Percentiles rank a stretch among this genome's conserved stretches.
Conservation (phyloP, 37 sponge, comb jelly and placozoan species). For the Chondrosia reniformis region DNA sequence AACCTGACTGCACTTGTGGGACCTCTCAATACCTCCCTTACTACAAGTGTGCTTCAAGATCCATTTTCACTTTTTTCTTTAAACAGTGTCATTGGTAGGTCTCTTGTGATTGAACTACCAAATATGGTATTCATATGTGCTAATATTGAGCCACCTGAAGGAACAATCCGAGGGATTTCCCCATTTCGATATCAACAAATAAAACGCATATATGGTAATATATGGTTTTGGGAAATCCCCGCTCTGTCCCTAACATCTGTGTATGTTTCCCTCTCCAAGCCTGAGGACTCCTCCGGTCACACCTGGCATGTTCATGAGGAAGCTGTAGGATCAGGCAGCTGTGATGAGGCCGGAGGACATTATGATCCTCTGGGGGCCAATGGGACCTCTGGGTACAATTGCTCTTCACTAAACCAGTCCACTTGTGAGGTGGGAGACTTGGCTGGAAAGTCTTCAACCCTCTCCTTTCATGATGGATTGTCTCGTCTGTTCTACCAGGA, state of each 20-base stretch:
- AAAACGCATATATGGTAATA: constrained; percentile 32
- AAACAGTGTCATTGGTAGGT: constrained; percentile 62
- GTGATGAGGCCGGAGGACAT: constrained; percentile 20
- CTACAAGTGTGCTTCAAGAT: neutral
- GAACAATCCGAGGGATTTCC: neutral
- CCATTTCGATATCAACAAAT: constrained; percentile 36
- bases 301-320: constrained; percentile 4
- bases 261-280: constrained; percentile 15
- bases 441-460: constrained; percentile 37
- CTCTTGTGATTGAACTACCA: constrained; percentile 48
- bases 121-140: constrained; percentile 48
- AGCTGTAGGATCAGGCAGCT: constrained; percentile 1
- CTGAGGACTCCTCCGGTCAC: neutral
- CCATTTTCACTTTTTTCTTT: constrained; percentile 36
- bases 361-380: constrained; percentile 39
- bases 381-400: neutral
- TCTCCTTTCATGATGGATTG: constrained; percentile 19
- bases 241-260: constrained; percentile 30
- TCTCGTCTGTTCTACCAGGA: constrained; percentile 46
- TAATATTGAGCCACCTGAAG: constrained; percentile 49
- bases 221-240: constrained; percentile 30
- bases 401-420: constrained; percentile 15
- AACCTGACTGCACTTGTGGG: constrained; percentile 73
- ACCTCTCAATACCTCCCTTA: neutral
- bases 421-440: constrained; percentile 73